A percentile compares a stretch with the other conserved stretches of the same genome.
Conservation (phyloP, 2,797 vertebrate genomes). For the Linurgus olivaceus region DNA sequence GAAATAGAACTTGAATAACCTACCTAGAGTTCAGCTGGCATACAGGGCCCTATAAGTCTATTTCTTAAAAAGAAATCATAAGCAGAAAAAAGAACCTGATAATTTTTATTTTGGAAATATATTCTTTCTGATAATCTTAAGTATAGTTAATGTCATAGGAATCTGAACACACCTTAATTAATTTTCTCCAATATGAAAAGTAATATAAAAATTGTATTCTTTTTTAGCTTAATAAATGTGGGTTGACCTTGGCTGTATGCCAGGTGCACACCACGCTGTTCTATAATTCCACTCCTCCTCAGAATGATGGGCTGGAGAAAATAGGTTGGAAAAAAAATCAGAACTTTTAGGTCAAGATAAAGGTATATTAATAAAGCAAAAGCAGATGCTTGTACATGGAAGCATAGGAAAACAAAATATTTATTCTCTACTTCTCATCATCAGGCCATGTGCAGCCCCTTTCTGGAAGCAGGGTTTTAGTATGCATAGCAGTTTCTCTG, state of each 20-base stretch:
- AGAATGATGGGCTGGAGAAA: rapidly evolving
- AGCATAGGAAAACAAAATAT: not conserved
- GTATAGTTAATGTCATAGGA: not conserved
- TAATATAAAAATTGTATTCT: not conserved
- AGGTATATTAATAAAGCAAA: not conserved
- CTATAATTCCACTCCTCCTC: not conserved
- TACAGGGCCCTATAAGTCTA: not conserved
- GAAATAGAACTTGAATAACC: not conserved
- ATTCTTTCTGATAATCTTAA: not conserved
- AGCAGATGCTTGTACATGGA: rapidly evolving
- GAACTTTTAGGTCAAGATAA: not conserved
- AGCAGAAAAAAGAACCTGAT: not conserved
- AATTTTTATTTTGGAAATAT: not conserved
- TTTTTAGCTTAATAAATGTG: not conserved
- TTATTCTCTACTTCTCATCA: not conserved
- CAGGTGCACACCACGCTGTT: not conserved
- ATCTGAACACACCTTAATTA: not conserved
- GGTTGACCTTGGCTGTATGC: not conserved
- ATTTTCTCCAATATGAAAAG: not conserved
- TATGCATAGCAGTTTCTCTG: rapidly evolving
- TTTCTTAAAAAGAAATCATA: not conserved
- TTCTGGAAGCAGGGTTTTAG: not conserved
- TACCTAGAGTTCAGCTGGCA: not conserved
- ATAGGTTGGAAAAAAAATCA: not conserved
- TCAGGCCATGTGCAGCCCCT: not conserved